Base-by-base conservation (phyloP, 2,888 invertebrate species). In the Drosophila barbarae region DNA sequence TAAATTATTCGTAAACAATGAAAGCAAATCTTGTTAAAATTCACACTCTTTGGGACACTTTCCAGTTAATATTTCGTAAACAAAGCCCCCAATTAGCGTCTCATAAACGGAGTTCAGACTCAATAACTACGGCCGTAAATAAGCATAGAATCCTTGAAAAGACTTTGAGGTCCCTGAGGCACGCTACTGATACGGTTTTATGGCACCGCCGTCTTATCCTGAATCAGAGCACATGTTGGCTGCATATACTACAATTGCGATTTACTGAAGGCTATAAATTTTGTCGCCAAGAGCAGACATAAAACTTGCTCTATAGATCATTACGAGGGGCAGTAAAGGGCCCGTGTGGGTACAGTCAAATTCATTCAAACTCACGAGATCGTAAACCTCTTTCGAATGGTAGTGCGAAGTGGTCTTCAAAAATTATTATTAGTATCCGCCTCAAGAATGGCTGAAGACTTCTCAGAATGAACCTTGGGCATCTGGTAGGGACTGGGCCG, bases 61-160 rank as follows among this genome's bases (percentile, higher is more conserved):
- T 76, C 77, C 69, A 70, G 61, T 55, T 72, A 80, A 80, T 65
- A 67, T 65, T 59, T 38, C 32, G 15, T 51, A 55, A 61, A 80
- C 84, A 85, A 85, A 80, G 67, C 85, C 84, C 39, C 49, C 76
- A 77, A 81, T 81, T 85, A 85, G 71, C 47, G 65, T 18, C 13
- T 32, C 39, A 69, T 84, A 71, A 71, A 69, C 12, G 32, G 15
- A 41, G 56, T 60, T 51, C 13, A 32, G 59, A 70, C 51, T 59
- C 67, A 59, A 66, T 53, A 55, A 59, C 53, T n/a, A 10, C 9
- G 26, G 26, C 18, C 9, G 36, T 39, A 58, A 55, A 30, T 39
- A 12, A 32, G 38, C 41, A 35, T 32, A n/a, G 23, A 23, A n/a
- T 38, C 30, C 44, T 21, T 13, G 12, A 7, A 15, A 15, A 32